Base-by-base conservation (phyloP, 1,140 invertebrate genomes). In the Metopolophium dirhodum region DNA sequence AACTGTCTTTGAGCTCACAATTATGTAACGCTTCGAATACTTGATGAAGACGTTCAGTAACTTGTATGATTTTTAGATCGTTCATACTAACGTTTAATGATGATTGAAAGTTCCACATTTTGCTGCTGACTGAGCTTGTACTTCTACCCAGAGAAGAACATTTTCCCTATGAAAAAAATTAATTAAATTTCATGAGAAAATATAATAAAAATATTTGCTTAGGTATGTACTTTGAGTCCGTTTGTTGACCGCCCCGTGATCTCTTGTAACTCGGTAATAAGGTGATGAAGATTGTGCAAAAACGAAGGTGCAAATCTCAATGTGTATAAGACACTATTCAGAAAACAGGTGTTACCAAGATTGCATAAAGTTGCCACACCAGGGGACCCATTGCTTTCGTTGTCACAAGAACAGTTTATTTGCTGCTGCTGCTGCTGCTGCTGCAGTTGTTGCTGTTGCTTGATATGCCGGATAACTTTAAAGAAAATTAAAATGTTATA, bases 281-380 rank as follows among this genome's bases (percentile, higher is more conserved):
- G 95, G 95, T 98, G 98, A 95, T 98, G 97, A 54, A 98, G 96
- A 95, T 98, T 98, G 95, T 98, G 97, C 91, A 98, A 95, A 95
- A 98, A 98, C 94, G 97, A 97, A 94, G 98, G 98, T n/a, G 98
- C 97, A 96, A 98, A 98, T 94, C 98, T 96, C 94, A 99, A 96
- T n/a, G 98, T 98, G 95, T 99, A 98, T 41, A 99, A 95, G 54
- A 99, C 97, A 95, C 98, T 98, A 95, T 98, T 99, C 93, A 99
- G 96, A 95, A 98, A 99, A 95, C 98, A 99, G 51, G 98, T 98
- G 95, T 99, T 99, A 93, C 98, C 98, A 94, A 98, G 96, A 95
- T 98, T 98, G 94, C 97, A 97, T 23, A 98, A 96, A 54, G 97
- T 97, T 61, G 97, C 97, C 95, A 98, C 97, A 93, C 96, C 96